Conservation (phyloP, 2,888 invertebrate genomes). For the Gymnoscelis rufifasciata region DNA sequence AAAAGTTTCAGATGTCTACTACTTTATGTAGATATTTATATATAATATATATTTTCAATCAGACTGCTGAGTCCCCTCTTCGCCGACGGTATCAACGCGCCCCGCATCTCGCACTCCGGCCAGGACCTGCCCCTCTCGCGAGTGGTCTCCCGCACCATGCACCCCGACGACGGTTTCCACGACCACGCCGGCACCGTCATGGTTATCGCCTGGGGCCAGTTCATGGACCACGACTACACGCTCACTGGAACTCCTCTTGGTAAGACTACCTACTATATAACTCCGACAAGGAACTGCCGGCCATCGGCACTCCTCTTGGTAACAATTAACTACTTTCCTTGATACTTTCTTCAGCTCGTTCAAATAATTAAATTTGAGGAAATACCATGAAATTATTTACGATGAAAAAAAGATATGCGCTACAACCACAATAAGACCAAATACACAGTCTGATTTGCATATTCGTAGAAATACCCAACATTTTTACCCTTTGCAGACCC, state of each 20-base stretch:
- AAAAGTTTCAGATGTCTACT: no score
- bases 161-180: constrained; percentile 94
- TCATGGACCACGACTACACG: constrained; percentile 96
- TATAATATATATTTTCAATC: no score
- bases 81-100: constrained; percentile 90
- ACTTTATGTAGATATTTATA: no score
- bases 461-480: neutral
- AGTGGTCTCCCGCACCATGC: constrained; percentile 93
- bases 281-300: no score
- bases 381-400: no score
- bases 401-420: no score
- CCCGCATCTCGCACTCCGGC: constrained; percentile 88
- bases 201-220: constrained; percentile 96
- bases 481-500: constrained; percentile 79
- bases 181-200: constrained; percentile 96
- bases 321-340: no score
- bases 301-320: no score
- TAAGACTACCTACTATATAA: constrained; percentile 50
- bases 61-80: constrained; percentile 89
- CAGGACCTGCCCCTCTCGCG: constrained; percentile 88
- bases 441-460: neutral
- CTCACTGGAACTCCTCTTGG: constrained; percentile 92
- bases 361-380: no score
- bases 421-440: no score
- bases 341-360: no score